Evolutionary conservation across 2,113 vertebrate genomes (phyloP).

Genomic region (Speoplatyrhinus poulsoni): DNA sequence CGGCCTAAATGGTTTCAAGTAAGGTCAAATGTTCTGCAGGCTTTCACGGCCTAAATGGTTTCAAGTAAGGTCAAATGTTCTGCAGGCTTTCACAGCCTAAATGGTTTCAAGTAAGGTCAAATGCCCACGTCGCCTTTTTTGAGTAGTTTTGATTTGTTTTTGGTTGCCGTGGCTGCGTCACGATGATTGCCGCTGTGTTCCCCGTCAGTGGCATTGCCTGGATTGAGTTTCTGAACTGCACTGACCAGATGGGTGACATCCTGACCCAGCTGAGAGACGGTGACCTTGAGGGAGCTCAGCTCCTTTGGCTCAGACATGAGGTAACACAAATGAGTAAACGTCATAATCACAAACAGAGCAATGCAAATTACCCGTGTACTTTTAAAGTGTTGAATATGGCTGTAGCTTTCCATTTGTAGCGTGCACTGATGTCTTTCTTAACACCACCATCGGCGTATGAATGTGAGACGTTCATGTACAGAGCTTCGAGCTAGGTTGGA

Average conservation of each 20-base stretch:
- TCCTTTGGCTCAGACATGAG: conserved; percentile 94
- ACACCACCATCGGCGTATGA: too few relatives aligned
- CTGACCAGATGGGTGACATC: conserved; percentile 81
- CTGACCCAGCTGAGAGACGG: conserved; percentile 81
- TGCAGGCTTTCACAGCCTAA: background rate
- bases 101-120: too few relatives aligned
- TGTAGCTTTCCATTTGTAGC: background rate
- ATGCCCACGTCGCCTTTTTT: too few relatives aligned
- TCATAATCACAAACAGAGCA: too few relatives aligned
- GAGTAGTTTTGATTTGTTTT: background rate
- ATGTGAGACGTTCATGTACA: too few relatives aligned
- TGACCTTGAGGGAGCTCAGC: conserved; percentile 85
- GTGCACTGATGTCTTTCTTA: background rate
- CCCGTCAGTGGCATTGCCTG: conserved; percentile 84
- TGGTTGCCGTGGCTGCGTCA: background rate
- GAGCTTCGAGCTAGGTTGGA: too few relatives aligned
- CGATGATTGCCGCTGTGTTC: conserved; percentile 15
- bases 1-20: background rate
- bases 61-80: conserved; percentile 78
- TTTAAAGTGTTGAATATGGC: too few relatives aligned
- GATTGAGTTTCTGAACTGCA: conserved; percentile 90
- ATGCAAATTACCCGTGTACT: too few relatives aligned
- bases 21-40: conserved; percentile 76
- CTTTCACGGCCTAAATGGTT: conserved; percentile 84
- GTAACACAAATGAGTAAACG: conserved; percentile 64